phyloP scores from a whole-genome alignment of 1,140 invertebrate species.

The Berghia stephanieae region DNA sequence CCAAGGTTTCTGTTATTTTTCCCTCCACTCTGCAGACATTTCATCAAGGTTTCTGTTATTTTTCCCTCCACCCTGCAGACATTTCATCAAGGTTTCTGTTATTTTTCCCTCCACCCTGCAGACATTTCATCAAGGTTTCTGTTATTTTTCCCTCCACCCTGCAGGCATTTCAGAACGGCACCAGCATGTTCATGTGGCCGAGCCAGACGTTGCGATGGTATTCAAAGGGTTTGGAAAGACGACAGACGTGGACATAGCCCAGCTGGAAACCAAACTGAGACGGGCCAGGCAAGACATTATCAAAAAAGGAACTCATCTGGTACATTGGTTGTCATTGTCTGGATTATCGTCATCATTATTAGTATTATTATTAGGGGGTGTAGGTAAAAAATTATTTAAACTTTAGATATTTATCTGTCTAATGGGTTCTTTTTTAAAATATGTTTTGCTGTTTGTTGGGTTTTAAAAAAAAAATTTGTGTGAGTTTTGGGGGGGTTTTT shows the following conservation, averaged over 20 bases:
- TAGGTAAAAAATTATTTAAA: no score
- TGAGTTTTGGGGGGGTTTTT: not conserved
- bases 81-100: no score
- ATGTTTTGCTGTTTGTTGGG: not conserved
- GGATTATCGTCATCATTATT: no score
- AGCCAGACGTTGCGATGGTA: constrained; percentile 78
- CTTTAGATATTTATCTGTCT: no score
- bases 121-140: not conserved
- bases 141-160: no score
- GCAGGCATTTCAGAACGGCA: constrained; percentile 75
- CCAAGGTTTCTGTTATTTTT: no score
- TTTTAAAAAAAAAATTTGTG: not conserved
- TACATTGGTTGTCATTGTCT: not conserved
- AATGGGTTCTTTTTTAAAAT: not conserved
- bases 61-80: no score
- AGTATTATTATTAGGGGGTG: no score
- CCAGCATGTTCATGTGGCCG: constrained; percentile 75
- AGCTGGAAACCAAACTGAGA: constrained; percentile 79
- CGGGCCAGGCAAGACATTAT: constrained; percentile 79
- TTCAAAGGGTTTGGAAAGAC: constrained; percentile 78
- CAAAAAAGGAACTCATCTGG: not conserved
- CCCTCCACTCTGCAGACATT: no score
- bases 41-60: no score
- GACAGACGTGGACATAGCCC: constrained; percentile 80
- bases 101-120: no score